These are phyloP conservation scores for Catagonus wagneri DNA, from an alignment of 2,113 vertebrate genomes.

Conservation along the genomic window DNA sequence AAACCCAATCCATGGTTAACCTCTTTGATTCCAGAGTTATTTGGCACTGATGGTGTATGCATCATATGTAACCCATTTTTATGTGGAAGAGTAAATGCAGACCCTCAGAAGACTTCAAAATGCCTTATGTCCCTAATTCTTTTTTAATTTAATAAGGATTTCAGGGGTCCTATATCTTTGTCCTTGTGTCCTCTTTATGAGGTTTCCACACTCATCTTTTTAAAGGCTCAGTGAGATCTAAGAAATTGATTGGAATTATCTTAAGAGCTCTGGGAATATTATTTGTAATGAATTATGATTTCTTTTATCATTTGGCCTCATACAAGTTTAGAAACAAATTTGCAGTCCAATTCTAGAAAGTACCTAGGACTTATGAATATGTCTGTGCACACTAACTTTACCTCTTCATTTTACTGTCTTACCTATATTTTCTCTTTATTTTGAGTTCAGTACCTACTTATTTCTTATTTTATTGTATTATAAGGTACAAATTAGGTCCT, in stretches of 20 bases:
- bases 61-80: background rate
- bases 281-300: background rate
- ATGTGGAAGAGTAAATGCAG: background rate
- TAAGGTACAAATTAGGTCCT: slow-evolving; percentile 56
- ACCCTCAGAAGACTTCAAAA: slow-evolving; percentile 21
- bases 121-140: background rate
- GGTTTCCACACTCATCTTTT: background rate
- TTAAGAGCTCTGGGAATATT: background rate
- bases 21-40: background rate
- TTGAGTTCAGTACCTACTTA: slow-evolving; percentile 10
- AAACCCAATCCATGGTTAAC: background rate
- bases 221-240: background rate
- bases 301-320: slow-evolving; percentile 14
- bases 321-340: background rate
- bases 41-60: background rate
- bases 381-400: background rate
- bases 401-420: background rate
- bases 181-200: background rate
- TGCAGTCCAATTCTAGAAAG: background rate
- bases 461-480: slow-evolving; percentile 16
- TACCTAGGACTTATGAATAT: background rate
- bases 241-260: background rate
- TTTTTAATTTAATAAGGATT: background rate
- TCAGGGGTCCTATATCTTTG: background rate
- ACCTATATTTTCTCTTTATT: background rate